Base-by-base conservation (phyloP, 2,797 vertebrate species). In the Phoxinus dragarum region DNA sequence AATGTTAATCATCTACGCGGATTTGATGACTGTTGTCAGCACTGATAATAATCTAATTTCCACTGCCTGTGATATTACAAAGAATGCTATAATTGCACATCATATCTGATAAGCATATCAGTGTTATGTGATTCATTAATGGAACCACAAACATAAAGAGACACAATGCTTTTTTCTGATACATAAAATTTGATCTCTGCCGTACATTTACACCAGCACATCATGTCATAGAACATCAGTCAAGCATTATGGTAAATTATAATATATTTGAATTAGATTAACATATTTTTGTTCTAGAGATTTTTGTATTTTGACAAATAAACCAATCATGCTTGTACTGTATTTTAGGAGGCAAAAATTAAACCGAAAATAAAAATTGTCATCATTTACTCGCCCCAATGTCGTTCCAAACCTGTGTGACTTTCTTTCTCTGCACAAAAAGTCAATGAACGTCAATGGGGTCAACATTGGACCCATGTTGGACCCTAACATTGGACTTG, bases 21-120 rank as follows among this genome's bases (percentile, higher is more conserved):
- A 83, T 75, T 75, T 83, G 72, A 75, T 52, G 71, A 66, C 42
- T 83, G 81, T 16, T 74, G 56, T 82, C 80, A 73, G 52, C 56
- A 47, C 54, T 73, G 81, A 82, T 74, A 36, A 74, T 64, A 74
- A 66, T 74, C 81, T 75, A 73, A 75, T 75, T 76, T 76, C 16
- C 72, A 10, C 69, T 17, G 66, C 9, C 56, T 64, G 36, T 67
- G 31, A 76, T 54, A 76, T 67, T 31, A 67, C 47, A 38, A 52
- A 74, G 34, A 76, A 67, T 84, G 59, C 23, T 54, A 49, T 83
- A 85, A 85, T 78, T 85, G 54, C 66, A 52, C 42, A 66, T 75
- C 23, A 49, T 75, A 71, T 81, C 34, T 3, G 23, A 71, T 71
- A 81, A 27, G 66, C 66, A 19, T 81, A 56, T 56, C 47, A 56